Conservation (phyloP, 2,113 vertebrate genomes). For the Geothlypis trichas region DNA sequence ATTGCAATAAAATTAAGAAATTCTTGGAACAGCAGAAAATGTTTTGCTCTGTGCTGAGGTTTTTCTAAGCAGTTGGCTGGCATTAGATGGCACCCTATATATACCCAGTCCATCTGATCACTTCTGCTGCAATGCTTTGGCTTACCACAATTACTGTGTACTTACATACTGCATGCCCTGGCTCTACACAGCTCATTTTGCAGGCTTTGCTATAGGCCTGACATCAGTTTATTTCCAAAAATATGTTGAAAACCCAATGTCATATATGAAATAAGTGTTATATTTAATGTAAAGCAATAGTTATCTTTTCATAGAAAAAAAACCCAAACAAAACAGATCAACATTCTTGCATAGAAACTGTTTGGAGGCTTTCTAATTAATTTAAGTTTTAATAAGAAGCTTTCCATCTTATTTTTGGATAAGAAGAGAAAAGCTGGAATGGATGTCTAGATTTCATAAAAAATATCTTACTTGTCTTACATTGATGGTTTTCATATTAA, state of each 20-base stretch:
- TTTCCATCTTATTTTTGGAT: neutral
- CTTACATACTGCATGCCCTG: neutral
- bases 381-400: neutral
- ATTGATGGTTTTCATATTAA: neutral
- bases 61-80: neutral
- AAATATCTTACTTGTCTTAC: neutral
- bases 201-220: neutral
- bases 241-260: neutral
- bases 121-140: neutral
- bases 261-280: neutral
- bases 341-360: neutral
- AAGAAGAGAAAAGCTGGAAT: neutral
- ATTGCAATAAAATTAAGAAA: neutral
- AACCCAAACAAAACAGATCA: neutral
- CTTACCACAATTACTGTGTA: neutral
- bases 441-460: neutral
- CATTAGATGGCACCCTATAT: neutral
- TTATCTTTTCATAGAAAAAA: neutral
- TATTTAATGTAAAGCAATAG: neutral
- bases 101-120: neutral
- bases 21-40: neutral
- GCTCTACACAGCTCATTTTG: conserved; percentile 10
- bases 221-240: neutral
- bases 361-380: neutral
- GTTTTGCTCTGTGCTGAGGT: neutral